These are phyloP conservation scores for Panopea generosa DNA, from an alignment of 2,888 invertebrate genomes.

Conservation along the genomic window DNA sequence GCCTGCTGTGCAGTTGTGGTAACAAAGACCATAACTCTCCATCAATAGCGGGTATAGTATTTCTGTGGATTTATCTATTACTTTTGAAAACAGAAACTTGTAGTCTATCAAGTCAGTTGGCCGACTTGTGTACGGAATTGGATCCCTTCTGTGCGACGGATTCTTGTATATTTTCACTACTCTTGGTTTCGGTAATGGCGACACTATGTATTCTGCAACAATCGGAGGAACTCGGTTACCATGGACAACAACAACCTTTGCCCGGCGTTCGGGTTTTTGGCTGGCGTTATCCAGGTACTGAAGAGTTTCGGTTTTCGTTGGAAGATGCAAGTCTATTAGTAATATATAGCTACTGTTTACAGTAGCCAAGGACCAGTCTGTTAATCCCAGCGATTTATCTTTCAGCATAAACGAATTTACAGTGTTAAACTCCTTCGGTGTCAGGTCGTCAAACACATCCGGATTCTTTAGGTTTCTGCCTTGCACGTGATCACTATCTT, in stretches of 20 bases:
- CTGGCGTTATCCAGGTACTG: slow-evolving; percentile 59
- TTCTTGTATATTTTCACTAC: slow-evolving; percentile 56
- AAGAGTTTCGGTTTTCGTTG: slow-evolving; percentile 68
- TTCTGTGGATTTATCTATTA: slow-evolving; percentile 43
- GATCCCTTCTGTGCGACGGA: slow-evolving; percentile 62
- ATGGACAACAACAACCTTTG: slow-evolving; percentile 71
- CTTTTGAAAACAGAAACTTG: slow-evolving; percentile 42
- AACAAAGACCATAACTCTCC: slow-evolving; percentile 69
- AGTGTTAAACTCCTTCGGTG: slow-evolving; percentile 65
- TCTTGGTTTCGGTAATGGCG: slow-evolving; percentile 70
- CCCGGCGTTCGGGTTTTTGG: slow-evolving; percentile 64
- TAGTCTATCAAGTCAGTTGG: slow-evolving; percentile 71
- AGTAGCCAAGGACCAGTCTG: slow-evolving; percentile 35
- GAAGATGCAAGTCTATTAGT: slow-evolving; percentile 68
- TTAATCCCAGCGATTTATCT: slow-evolving; percentile 53
- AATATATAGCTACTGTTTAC: slow-evolving; percentile 72
- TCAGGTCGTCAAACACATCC: slow-evolving; percentile 74
- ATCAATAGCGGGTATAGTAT: slow-evolving; percentile 63
- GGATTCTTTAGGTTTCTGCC: slow-evolving; percentile 67
- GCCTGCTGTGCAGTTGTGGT: slow-evolving; percentile 69
- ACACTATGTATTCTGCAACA: slow-evolving; percentile 78
- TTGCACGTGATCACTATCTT: slow-evolving; percentile 31
- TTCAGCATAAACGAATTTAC: slow-evolving; percentile 65
- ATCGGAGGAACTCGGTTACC: slow-evolving; percentile 71
- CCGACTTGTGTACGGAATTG: slow-evolving; percentile 69